Evolutionary conservation across 2,113 vertebrate species (phyloP), one percentile per base, ranked within the genome.

Genomic region (Aplodontia rufa): DNA sequence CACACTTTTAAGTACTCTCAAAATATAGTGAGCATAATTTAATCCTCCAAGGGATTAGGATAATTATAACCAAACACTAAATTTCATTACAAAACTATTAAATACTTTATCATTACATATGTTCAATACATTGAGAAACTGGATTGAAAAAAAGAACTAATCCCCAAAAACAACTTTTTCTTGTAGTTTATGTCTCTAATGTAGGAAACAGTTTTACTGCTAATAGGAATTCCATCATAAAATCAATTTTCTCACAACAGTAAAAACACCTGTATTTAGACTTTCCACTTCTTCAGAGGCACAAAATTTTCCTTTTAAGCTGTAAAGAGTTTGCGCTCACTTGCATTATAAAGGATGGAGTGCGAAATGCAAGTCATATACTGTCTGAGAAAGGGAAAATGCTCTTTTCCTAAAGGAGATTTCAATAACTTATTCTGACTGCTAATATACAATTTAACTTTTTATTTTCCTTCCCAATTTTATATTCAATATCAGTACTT

Each of bases 361-460:
- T 22, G 10, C 13, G 40, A 93, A 78, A 4, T 75, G 10, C 16
- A 72, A 9, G 32, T 79, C 8, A 68, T 17, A 72, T 1, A n/a
- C 14, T 71, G 37, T 10, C 37, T n/a, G 6, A 69, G 22, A 81
- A 32, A 4, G 6, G n/a, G 35, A 17, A 40, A 76, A 42, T 75
- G 32, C 24, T 78, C 26, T 13, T 96, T 87, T 55, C 40, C 72
- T 75, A 93, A 30, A 35, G 45, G 60, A 86, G 35, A 91, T 53
- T 89, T 62, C 55, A 84, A 24, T 75, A 81, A 85, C 53, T 69
- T 69, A 94, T 24, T 91, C 45, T 87, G 30, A 51, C 14, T 76
- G 19, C 19, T 94, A 96, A 85, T 35, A 90, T 4, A 90, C 22
- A 88, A 72, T 92, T 26, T 90, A 84, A 80, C 30, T 68, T 96